phyloP scores from a whole-genome alignment of 1,140 invertebrate species.

The Dinothrombium tinctorium region DNA sequence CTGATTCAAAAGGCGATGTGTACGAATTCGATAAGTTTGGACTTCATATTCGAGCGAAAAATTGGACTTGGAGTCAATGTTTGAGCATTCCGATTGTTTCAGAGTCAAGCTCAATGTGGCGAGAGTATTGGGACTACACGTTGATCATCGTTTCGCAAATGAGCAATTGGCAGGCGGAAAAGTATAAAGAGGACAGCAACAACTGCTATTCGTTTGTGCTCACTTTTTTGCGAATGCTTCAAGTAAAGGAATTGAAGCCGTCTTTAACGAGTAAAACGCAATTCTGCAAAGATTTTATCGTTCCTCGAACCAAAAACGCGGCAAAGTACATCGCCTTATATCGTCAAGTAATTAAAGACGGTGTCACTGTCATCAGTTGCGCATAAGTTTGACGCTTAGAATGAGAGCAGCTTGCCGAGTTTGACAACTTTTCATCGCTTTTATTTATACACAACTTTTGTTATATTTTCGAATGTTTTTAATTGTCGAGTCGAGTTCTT shows the following conservation, averaged over 20 bases:
- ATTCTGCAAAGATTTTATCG: conserved; percentile 49
- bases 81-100: conserved; percentile 33
- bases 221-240: conserved; percentile 29
- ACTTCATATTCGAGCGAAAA: conserved; percentile 27
- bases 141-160: conserved; percentile 36
- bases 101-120: conserved; percentile 30
- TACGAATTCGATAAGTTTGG: conserved; percentile 51
- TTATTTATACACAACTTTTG: no score
- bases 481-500: no score
- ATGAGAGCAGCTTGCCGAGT: no score
- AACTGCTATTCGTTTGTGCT: conserved; percentile 59
- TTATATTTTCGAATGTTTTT: no score
- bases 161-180: conserved; percentile 34
- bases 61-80: conserved; percentile 35
- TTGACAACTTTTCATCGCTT: no score
- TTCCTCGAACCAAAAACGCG: conserved; percentile 42
- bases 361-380: conserved; percentile 1
- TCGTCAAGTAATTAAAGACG: conserved; percentile 23
- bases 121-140: conserved; percentile 44
- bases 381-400: no score
- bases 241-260: conserved; percentile 9
- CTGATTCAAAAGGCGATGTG: conserved; percentile 41
- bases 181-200: conserved; percentile 41
- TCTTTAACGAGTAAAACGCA: conserved; percentile 26
- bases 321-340: conserved; percentile 56